Conservation (phyloP, 2,113 vertebrate genomes). For the Gasterosteus nipponicus region DNA sequence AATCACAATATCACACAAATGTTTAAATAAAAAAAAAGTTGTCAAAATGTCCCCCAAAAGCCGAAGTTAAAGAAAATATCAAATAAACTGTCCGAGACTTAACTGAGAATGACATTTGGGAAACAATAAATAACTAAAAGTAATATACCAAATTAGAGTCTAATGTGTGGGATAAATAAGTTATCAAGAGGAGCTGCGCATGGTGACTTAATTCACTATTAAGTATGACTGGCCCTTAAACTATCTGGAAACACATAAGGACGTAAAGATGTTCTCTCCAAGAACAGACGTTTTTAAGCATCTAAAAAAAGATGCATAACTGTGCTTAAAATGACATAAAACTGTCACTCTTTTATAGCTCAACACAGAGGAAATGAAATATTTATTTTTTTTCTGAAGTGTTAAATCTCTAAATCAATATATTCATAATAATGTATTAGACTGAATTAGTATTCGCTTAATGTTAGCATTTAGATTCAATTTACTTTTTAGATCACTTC, state of each 20-base stretch:
- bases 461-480: slow-evolving; percentile 6
- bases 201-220: neutral
- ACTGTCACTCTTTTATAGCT: slow-evolving; percentile 32
- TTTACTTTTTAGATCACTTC: neutral
- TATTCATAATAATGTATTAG: slow-evolving; percentile 8
- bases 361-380: slow-evolving; percentile 10
- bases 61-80: neutral
- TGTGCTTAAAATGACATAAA: slow-evolving; percentile 40
- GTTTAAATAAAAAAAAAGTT: slow-evolving; percentile 10
- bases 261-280: neutral
- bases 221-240: neutral
- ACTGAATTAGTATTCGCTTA: neutral
- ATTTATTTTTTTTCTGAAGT: neutral
- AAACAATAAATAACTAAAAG: neutral
- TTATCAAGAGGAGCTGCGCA: neutral
- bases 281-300: neutral
- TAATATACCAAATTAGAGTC: slow-evolving; percentile 7
- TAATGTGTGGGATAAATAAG: neutral
- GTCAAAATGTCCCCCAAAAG: neutral
- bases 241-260: neutral
- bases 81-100: neutral
- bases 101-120: neutral
- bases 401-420: slow-evolving; percentile 2
- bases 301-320: slow-evolving; percentile 13
- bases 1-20: slow-evolving; percentile 1